These are phyloP conservation scores for Tinamus major DNA, from an alignment of 2,797 vertebrate genomes.

Conservation along the genomic window DNA sequence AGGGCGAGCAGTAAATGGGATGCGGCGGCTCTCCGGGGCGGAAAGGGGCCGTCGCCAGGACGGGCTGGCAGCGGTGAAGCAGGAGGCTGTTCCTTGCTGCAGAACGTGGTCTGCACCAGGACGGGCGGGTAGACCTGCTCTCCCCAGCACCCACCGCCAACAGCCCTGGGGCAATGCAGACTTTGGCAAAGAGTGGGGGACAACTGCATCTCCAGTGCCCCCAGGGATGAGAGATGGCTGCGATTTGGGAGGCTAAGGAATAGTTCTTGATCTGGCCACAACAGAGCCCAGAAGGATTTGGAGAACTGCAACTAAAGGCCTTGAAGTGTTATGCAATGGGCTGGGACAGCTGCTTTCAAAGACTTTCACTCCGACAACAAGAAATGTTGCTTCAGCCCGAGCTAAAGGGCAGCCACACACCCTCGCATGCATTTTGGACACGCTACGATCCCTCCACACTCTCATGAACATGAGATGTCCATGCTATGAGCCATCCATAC, in stretches of 20 bases:
- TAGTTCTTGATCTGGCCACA: conserved; percentile 16
- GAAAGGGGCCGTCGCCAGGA: not conserved
- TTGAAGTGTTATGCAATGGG: not conserved
- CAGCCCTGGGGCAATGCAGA: too few species aligned
- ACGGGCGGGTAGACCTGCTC: too few species aligned
- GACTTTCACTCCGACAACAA: not conserved
- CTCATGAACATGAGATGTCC: too few species aligned
- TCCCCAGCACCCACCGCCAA: too few species aligned
- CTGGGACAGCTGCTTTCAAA: not conserved
- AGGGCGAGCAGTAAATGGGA: not conserved
- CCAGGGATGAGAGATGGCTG: not conserved
- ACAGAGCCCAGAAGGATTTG: conserved; percentile 45
- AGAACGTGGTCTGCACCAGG: too few species aligned
- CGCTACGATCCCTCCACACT: too few species aligned
- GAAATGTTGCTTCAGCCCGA: not conserved
- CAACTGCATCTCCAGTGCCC: too few species aligned
- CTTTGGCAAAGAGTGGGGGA: too few species aligned
- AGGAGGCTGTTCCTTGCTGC: too few species aligned
- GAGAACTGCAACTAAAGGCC: not conserved
- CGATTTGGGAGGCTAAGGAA: not conserved
- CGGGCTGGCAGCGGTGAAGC: too few species aligned
- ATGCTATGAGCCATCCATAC: too few species aligned
- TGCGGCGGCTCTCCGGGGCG: not conserved
- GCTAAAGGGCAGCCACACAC: not conserved
- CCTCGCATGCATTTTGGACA: not conserved